Conservation (phyloP, 2,888 invertebrate genomes). For the Prenolepis imparis region DNA sequence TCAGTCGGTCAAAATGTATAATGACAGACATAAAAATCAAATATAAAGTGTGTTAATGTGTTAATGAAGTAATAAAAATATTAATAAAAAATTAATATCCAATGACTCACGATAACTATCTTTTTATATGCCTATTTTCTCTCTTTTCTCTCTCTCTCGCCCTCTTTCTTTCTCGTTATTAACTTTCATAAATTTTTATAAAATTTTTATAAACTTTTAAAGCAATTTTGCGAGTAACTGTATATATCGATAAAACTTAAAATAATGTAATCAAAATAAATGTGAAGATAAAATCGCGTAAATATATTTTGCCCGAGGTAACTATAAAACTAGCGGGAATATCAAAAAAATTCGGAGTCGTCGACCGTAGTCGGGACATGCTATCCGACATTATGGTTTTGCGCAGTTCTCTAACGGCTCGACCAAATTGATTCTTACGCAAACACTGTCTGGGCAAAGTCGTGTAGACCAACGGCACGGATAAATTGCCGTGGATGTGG, state of each 20-base stretch:
- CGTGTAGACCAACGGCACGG: slow-evolving; percentile 38
- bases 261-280: not conserved
- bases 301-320: not conserved
- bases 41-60: not conserved
- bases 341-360: not conserved
- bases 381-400: not conserved
- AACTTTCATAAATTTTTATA: not conserved
- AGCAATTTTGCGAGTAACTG: not conserved
- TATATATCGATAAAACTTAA: not conserved
- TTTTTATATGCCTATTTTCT: not conserved
- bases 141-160: not conserved
- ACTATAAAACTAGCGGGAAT: not conserved
- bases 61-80: not conserved
- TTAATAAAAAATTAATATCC: not conserved
- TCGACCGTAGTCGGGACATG: not conserved
- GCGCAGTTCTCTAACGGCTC: slow-evolving; percentile 61
- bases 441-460: slow-evolving; percentile 55
- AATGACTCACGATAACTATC: too few species aligned
- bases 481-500: slow-evolving; percentile 64
- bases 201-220: not conserved
- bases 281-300: not conserved
- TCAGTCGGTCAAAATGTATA: not conserved
- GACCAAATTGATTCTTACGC: slow-evolving; percentile 73
- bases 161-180: not conserved
- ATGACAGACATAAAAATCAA: not conserved